These are phyloP conservation scores for Pelosia muscerda DNA, from an alignment of 2,888 invertebrate species.

Conservation along the genomic window DNA sequence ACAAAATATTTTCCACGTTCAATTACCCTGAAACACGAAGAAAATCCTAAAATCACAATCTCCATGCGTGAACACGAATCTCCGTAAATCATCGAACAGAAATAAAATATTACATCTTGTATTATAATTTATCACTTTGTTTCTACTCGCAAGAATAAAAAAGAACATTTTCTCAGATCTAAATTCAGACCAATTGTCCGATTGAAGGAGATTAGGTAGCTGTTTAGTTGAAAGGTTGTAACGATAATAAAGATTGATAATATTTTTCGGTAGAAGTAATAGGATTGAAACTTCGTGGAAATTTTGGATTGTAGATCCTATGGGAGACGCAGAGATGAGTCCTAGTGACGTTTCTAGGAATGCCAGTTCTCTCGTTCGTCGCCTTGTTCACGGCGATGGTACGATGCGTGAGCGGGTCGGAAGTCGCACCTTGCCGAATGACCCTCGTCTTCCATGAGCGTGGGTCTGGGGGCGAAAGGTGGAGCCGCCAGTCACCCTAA, in stretches of 20 bases:
- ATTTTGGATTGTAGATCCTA: too few species aligned
- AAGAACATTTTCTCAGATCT: constrained; percentile 3
- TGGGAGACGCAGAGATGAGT: too few species aligned
- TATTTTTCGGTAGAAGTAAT: too few species aligned
- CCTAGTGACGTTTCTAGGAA: too few species aligned
- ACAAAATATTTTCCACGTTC: constrained; percentile 12
- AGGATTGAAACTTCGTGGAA: too few species aligned
- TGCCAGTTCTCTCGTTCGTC: too few species aligned
- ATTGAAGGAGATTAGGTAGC: constrained; percentile 7
- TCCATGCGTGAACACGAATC: constrained; percentile 22
- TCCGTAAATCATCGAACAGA: constrained; percentile 18
- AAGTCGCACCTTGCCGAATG: too few species aligned
- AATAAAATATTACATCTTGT: constrained; percentile 24
- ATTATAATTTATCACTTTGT: constrained; percentile 17
- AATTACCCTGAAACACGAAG: constrained; percentile 30
- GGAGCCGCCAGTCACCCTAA: too few species aligned
- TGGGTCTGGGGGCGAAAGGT: too few species aligned
- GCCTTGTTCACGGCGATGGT: too few species aligned
- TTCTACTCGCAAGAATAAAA: not conserved
- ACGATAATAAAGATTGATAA: constrained; percentile 4
- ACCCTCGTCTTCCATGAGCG: too few species aligned
- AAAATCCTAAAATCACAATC: constrained; percentile 32
- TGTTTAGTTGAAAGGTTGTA: constrained; percentile 7
- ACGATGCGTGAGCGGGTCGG: too few species aligned
- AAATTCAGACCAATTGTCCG: constrained; percentile 11